Evolutionary conservation across 2,113 vertebrate genomes (phyloP), one percentile per base, ranked within the genome.

Genomic region (Lethenteron camtschaticum): DNA sequence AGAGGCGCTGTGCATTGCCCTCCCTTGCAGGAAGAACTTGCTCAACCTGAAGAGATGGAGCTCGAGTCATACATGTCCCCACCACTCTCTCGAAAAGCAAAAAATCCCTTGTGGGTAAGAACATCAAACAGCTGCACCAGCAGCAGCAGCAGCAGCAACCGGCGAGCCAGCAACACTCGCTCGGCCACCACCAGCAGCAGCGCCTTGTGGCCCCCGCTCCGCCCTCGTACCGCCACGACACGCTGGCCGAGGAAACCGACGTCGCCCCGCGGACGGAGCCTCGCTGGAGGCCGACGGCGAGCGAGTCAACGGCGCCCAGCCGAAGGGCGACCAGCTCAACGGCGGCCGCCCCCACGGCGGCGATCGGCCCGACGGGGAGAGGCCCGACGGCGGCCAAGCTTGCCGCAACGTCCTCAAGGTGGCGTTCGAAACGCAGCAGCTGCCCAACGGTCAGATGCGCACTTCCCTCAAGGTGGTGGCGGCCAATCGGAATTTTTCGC

Each of bases 381-480:
- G 41, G 41, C 4, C 41, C 41, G 41, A 41, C 6, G 41, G 41
- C 5, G 41, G 41, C 41, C 41, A 41, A 41, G 41, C 41, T 5
- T 41, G 41, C 41, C 41, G 41, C 41, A 41, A 41, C 41, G 41
- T 41, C 41, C 41, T 41, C 41, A 41, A 41, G 41, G 41, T 41
- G 41, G 78, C 81, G 73, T 92, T 92, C 72, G 88, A 95, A 82
- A 90, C 85, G 57, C 89, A 91, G 76, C 78, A 87, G 68, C 83
- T 96, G 81, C 87, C 87, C 73, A 95, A 94, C 10, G 94, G 91
- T 75, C 95, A 95, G 79, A 87, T 83, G 55, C 85, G 86, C 79
- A 89, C 85, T 24, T 89, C 85, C 4, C 80, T 99, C 73, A 96
- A 91, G 81, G 82, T 79, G 58, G 75, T 95, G 72, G 95, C 83